A percentile compares a stretch with the other conserved stretches of the same genome.
Conservation (phyloP, 2,113 vertebrate genomes). For the Nothocercus julius region DNA sequence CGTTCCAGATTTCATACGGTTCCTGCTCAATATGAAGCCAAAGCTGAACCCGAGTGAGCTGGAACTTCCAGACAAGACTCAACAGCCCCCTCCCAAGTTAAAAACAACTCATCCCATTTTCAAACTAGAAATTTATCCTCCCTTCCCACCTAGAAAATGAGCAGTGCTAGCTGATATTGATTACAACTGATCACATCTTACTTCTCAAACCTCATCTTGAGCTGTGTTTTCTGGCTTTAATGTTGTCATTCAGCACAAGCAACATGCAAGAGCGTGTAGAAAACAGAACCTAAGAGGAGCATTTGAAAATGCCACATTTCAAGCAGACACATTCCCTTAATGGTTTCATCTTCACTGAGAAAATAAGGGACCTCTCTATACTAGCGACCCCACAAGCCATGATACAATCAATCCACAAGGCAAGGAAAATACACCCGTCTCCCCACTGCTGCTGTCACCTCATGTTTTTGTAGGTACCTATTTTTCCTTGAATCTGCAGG, state of each 20-base stretch:
- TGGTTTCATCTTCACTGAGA: neutral
- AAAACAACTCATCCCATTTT: neutral
- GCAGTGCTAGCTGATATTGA: neutral
- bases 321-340: neutral
- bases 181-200: neutral
- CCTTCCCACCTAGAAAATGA: fast-evolving
- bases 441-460: neutral
- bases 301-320: neutral
- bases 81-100: neutral
- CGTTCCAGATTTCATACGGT: neutral
- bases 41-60: neutral
- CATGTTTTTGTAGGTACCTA: neutral
- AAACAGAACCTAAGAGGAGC: neutral
- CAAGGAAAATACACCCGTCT: neutral
- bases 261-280: neutral
- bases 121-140: neutral
- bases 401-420: neutral
- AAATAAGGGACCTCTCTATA: neutral
- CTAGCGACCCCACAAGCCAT: neutral
- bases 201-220: neutral
- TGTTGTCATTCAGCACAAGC: fast-evolving
- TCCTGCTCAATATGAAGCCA: neutral
- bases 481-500: neutral
- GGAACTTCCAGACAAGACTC: neutral
- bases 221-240: neutral